These are phyloP conservation scores for Diaperis boleti DNA, from an alignment of 2,888 invertebrate genomes.

Conservation along the genomic window DNA sequence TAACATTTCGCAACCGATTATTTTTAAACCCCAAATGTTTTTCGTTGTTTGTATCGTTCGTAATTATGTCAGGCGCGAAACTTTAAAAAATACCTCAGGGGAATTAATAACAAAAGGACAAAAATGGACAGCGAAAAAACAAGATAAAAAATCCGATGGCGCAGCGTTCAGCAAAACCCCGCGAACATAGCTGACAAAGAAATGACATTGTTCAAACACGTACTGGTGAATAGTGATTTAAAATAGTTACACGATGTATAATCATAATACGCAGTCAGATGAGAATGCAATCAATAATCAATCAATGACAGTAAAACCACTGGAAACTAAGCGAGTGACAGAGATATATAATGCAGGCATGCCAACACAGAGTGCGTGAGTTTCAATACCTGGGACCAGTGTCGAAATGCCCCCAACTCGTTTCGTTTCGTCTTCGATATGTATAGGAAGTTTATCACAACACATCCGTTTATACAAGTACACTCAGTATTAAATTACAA, in stretches of 20 bases:
- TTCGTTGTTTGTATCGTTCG: too few species aligned
- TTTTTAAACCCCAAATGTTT: too few species aligned
- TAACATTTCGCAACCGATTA: too few species aligned
- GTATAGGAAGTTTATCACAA: slow-evolving; percentile 34
- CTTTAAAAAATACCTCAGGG: too few species aligned
- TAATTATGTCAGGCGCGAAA: too few species aligned
- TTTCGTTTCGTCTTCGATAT: slow-evolving; percentile 42
- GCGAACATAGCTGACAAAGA: slow-evolving; percentile 43
- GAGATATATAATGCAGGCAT: slow-evolving; percentile 64
- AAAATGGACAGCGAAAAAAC: too few species aligned
- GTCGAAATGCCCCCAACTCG: slow-evolving; percentile 39
- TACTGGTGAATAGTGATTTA: slow-evolving; percentile 48
- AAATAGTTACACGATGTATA: slow-evolving; percentile 45
- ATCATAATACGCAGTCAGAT: slow-evolving; percentile 52
- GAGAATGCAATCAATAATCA: slow-evolving; percentile 55
- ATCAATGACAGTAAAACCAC: slow-evolving; percentile 55
- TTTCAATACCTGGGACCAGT: slow-evolving; percentile 62
- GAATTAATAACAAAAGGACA: too few species aligned
- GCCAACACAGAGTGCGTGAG: slow-evolving; percentile 67
- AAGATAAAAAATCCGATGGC: too few species aligned
- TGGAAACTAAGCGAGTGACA: slow-evolving; percentile 66
- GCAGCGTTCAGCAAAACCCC: background rate
- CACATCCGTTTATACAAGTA: slow-evolving; percentile 39
- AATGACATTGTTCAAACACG: slow-evolving; percentile 62
- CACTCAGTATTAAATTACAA: slow-evolving; percentile 44